Evolutionary conservation across 2,888 invertebrate genomes (phyloP), one percentile per base, ranked within the genome.

Genomic region (Lasioglossum vierecki): DNA sequence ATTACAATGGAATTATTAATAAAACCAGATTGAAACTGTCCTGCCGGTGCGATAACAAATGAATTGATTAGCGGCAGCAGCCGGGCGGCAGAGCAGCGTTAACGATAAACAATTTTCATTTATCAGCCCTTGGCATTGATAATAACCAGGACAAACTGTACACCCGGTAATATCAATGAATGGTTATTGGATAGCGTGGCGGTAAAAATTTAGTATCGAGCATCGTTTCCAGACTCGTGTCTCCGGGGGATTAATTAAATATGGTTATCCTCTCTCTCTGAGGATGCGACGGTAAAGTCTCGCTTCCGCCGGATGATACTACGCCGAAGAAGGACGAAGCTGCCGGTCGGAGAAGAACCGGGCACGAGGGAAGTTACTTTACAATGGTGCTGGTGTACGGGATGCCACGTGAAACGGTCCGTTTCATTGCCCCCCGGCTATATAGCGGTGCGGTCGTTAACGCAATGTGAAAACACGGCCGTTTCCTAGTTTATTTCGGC

Each of bases 401-500:
- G 72, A 63, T 63, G 30, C 81, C 57, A 82, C 85, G 77, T 74
- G 87, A 91, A 91, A 91, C 85, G 87, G 88, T 44, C 88, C 85
- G 79, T 91, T 91, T 89, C 86, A 82, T 76, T 49, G 73, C 71
- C 57, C 71, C 68, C 35, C 46, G 71, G 49, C 39, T n/a, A 71
- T 63, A 80, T 74, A 88, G 41, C 44, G 46, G 60, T 53, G 66
- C 76, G 76, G 49, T 83, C 88, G 89, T 90, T 91, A 90, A 90
- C 86, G 81, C 82, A 82, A 85, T 84, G 79, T 85, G 82, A 90
- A 88, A 88, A 88, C 88, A 82, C 60, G 46, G 39, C 68, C 81
- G 83, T 85, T 82, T 70, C 75, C 76, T 83, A 84, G 71, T 90
- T 90, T 90, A 89, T 89, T 88, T 88, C 80, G 79, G 88, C 90